Conservation (phyloP, 2,113 vertebrate species). For the Xenotilapia longispinis region DNA sequence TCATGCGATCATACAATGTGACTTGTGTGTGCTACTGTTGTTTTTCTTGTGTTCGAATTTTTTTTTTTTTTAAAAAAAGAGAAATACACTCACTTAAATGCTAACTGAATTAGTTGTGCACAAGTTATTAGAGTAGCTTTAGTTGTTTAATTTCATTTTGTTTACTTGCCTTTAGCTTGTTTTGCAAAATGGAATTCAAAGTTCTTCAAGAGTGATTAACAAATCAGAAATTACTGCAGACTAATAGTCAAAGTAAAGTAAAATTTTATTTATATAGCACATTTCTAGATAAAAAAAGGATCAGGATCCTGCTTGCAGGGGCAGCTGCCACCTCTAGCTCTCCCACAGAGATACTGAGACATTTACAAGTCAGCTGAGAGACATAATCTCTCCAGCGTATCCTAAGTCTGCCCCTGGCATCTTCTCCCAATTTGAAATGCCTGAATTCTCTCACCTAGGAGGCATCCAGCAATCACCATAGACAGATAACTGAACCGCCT, state of each 20-base stretch:
- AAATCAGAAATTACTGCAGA: background rate
- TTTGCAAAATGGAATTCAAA: background rate
- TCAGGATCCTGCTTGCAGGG: background rate
- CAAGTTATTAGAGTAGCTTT: background rate
- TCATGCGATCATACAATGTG: background rate
- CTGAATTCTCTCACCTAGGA: background rate
- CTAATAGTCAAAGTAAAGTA: background rate
- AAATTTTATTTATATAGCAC: background rate
- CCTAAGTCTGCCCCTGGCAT: background rate
- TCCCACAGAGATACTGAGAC: background rate
- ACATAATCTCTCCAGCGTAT: background rate
- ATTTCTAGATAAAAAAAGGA: background rate
- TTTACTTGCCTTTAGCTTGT: background rate
- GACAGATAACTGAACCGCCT: background rate
- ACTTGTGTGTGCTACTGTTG: background rate
- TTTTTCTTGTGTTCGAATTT: background rate
- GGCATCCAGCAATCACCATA: background rate
- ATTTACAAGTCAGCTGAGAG: background rate
- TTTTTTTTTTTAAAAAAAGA: accelerated
- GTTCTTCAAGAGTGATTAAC: background rate
- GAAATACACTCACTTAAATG: background rate
- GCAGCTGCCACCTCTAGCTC: background rate
- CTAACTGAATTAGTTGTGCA: background rate
- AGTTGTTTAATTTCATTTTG: background rate
- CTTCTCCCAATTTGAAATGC: background rate